Percentiles rank a stretch among this genome's conserved stretches.
Conservation (phyloP, 2,113 vertebrate genomes). For the Dasyurus viverrinus region DNA sequence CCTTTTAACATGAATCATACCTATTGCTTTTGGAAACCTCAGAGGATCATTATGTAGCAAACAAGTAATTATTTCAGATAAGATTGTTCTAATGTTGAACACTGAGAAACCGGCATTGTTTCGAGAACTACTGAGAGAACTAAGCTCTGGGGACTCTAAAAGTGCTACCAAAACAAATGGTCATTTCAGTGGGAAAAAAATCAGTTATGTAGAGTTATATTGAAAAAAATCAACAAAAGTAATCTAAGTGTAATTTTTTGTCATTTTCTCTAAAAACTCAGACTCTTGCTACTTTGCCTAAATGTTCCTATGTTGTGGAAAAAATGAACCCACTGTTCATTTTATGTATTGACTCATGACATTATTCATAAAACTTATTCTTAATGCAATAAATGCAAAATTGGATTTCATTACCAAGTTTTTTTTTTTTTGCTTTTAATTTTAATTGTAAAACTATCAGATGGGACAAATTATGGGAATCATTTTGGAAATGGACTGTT, state of each 20-base stretch:
- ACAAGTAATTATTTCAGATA: conserved; percentile 49
- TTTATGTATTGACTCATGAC: background rate
- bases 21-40: conserved; percentile 35
- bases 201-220: background rate
- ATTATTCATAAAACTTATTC: background rate
- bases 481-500: background rate
- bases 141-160: background rate
- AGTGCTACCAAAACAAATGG: background rate
- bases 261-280: background rate
- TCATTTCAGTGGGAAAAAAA: background rate
- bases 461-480: background rate
- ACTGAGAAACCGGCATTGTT: conserved; percentile 34
- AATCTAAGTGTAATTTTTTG: background rate
- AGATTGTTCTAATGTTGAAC: background rate
- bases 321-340: background rate
- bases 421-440: background rate
- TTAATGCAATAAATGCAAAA: background rate
- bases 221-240: background rate
- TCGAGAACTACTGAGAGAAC: background rate
- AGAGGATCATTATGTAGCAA: conserved; percentile 32
- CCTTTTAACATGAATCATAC: conserved; percentile 4
- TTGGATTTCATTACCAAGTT: background rate
- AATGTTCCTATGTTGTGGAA: background rate
- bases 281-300: background rate
- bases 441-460: background rate